A percentile compares a stretch with the other conserved stretches of the same genome.
These are phyloP conservation scores for Ceratina calcarata DNA, from an alignment of 1,140 invertebrate genomes.

Conservation along the genomic window DNA sequence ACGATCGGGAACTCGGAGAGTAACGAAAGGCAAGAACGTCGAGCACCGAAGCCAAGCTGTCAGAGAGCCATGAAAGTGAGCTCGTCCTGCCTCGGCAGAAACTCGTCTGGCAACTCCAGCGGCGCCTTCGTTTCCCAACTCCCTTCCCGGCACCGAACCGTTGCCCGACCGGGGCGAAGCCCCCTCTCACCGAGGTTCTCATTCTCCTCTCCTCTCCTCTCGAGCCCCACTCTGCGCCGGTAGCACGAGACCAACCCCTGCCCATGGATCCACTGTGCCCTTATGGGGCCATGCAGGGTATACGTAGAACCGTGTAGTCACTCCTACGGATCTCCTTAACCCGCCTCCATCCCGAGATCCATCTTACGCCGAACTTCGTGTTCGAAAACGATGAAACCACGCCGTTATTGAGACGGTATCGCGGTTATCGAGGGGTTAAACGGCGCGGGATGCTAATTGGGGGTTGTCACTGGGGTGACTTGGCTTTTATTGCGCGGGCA, in stretches of 20 bases:
- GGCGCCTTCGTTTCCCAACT: constrained; percentile 55
- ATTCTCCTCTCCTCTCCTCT: constrained; percentile 30
- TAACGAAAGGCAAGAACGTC: neutral
- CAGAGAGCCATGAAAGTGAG: constrained; percentile 63
- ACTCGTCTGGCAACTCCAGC: constrained; percentile 76
- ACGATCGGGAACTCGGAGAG: no score
- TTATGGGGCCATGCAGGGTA: constrained; percentile 67
- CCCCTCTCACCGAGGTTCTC: constrained; percentile 56
- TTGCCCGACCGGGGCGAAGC: constrained; percentile 38
- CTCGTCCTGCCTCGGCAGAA: constrained; percentile 72
- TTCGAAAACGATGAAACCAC: constrained; percentile 42
- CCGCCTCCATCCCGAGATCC: constrained; percentile 69
- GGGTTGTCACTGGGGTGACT: neutral
- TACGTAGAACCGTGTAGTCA: constrained; percentile 70
- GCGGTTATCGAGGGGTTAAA: constrained; percentile 1
- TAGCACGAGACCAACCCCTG: constrained; percentile 76
- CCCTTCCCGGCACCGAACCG: constrained; percentile 62
- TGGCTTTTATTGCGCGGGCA: no score
- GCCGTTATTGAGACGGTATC: constrained; percentile 41
- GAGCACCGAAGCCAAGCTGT: constrained; percentile 9
- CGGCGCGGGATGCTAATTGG: constrained; percentile 38
- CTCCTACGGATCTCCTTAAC: constrained; percentile 76
- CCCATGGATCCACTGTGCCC: constrained; percentile 63
- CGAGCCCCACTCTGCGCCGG: constrained; percentile 64
- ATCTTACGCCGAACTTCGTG: constrained; percentile 43